Conservation (phyloP, 2,113 vertebrate species). For the Corythaixoides concolor region DNA sequence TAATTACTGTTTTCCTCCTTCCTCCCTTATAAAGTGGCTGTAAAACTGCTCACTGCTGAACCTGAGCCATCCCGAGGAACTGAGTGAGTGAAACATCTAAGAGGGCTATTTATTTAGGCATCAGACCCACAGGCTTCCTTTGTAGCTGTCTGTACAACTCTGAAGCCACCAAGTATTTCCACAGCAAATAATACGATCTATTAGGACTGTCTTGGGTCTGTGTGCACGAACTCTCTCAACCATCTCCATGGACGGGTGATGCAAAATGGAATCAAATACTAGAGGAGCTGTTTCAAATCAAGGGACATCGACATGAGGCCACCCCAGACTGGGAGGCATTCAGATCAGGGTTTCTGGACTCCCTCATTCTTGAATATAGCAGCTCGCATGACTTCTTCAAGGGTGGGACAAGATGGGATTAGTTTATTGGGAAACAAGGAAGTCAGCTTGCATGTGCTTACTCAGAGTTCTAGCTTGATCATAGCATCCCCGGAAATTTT, state of each 20-base stretch:
- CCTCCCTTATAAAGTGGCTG: conserved; percentile 15
- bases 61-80: conserved; percentile 10
- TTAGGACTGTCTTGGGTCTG: background rate
- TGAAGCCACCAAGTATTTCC: background rate
- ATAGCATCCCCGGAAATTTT: fast-evolving
- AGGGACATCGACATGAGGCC: background rate
- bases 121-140: conserved; percentile 3
- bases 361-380: background rate
- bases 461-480: background rate
- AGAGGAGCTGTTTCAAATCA: background rate
- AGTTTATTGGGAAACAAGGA: background rate
- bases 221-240: background rate
- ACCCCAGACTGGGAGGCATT: background rate
- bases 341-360: background rate
- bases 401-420: background rate
- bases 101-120: conserved; percentile 45
- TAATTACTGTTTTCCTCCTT: conserved; percentile 45
- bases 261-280: background rate
- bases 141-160: background rate
- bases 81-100: conserved; percentile 23
- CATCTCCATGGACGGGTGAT: background rate
- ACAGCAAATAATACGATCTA: background rate
- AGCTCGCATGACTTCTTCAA: background rate
- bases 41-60: conserved; percentile 50
- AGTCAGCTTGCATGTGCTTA: background rate